These are phyloP conservation scores for Toxotes lorentzi DNA, from an alignment of 2,797 vertebrate species.

Conservation along the genomic window DNA sequence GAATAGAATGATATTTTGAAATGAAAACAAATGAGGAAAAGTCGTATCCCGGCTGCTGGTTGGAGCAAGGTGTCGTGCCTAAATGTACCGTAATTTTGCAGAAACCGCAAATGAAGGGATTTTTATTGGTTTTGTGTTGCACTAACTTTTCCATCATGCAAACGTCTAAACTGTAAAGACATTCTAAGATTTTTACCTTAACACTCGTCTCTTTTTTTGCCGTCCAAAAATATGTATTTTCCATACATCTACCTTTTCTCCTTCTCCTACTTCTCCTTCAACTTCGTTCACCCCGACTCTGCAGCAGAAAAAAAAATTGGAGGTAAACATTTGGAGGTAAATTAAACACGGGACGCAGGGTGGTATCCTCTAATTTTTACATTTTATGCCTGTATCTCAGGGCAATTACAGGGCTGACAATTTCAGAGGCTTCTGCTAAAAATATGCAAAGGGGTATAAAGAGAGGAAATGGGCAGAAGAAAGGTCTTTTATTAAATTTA, in stretches of 20 bases:
- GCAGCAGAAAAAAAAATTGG: slow-evolving; percentile 19
- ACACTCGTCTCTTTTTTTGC: slow-evolving; percentile 11
- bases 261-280: slow-evolving; percentile 2
- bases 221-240: background rate
- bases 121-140: slow-evolving; percentile 23
- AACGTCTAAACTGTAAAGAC: slow-evolving; percentile 20
- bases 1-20: slow-evolving; percentile 50
- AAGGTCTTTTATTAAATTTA: slow-evolving; percentile 5
- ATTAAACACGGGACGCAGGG: slow-evolving; percentile 39
- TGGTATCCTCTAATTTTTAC: slow-evolving; percentile 44
- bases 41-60: slow-evolving; percentile 49
- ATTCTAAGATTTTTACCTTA: slow-evolving; percentile 15
- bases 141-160: slow-evolving; percentile 35
- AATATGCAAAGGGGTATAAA: slow-evolving; percentile 25
- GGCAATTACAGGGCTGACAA: slow-evolving; percentile 49
- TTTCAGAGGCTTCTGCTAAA: slow-evolving; percentile 34
- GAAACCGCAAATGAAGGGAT: slow-evolving; percentile 50
- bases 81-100: slow-evolving; percentile 27
- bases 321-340: slow-evolving; percentile 35
- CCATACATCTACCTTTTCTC: background rate
- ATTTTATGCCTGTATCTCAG: slow-evolving; percentile 14
- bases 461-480: slow-evolving; percentile 39
- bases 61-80: slow-evolving; percentile 20
- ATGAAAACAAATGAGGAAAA: slow-evolving; percentile 50
- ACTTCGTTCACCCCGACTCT: slow-evolving; percentile 10